phyloP scores from a whole-genome alignment of 2,113 vertebrate genomes.

The Lepus timidus region DNA sequence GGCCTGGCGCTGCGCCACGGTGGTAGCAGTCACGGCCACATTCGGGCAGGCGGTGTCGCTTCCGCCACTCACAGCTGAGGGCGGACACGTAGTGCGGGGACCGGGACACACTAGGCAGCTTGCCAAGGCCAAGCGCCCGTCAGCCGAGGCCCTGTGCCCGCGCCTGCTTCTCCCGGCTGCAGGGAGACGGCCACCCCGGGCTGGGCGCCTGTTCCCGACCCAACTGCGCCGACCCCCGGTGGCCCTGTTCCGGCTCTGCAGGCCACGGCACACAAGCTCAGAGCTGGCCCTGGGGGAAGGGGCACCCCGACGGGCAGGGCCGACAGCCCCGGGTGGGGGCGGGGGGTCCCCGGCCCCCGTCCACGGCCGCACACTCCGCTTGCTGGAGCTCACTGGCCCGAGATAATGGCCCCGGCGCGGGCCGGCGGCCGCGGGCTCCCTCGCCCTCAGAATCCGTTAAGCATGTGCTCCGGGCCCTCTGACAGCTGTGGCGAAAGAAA shows the following conservation, averaged over 20 bases:
- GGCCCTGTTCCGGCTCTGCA: no score
- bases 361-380: conserved; percentile 90
- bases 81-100: background rate
- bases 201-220: conserved; percentile 25
- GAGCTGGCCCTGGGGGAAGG: no score
- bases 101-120: background rate
- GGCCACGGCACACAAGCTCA: no score
- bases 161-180: no score
- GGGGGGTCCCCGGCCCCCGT: conserved; percentile 89
- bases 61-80: background rate
- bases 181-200: conserved; percentile 24
- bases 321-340: conserved; percentile 86
- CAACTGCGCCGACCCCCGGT: no score
- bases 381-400: conserved; percentile 89
- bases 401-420: conserved; percentile 90
- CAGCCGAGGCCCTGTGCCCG: no score
- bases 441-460: conserved; percentile 72
- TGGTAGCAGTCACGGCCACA: fast-evolving
- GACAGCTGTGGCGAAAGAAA: conserved; percentile 92
- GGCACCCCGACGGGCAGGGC: conserved; percentile 87
- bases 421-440: conserved; percentile 85
- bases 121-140: no score
- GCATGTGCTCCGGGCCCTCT: conserved; percentile 90
- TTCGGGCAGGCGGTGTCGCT: background rate
- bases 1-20: fast-evolving